A percentile compares a stretch with the other conserved stretches of the same genome.
phyloP scores from a whole-genome alignment of 2,797 vertebrate genomes.

The Sebastes baramenuke region DNA sequence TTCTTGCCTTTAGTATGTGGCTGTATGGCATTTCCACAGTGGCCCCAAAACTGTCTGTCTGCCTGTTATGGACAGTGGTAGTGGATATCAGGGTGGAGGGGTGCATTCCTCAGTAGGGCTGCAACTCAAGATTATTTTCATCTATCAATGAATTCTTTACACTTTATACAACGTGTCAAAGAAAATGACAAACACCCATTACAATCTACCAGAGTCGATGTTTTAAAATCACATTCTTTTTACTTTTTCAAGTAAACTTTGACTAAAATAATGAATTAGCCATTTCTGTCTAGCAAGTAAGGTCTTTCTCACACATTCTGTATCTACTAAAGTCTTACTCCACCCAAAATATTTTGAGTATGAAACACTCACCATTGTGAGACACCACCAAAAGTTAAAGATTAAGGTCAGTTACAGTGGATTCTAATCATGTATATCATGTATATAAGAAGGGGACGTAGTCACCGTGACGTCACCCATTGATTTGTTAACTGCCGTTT shows the following conservation, averaged over 20 bases:
- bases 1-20: constrained; percentile 62
- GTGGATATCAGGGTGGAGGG: constrained; percentile 44
- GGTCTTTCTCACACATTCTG: not conserved
- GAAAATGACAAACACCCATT: not conserved
- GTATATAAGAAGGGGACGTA: too few species aligned
- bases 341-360: not conserved
- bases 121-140: not conserved
- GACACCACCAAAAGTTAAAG: not conserved
- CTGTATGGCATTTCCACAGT: constrained; percentile 55
- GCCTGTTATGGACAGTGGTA: not conserved
- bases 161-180: not conserved
- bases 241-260: not conserved
- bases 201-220: not conserved
- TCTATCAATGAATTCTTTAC: not conserved
- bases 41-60: constrained; percentile 39
- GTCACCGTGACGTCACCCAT: too few species aligned
- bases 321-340: not conserved
- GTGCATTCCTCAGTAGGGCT: constrained; percentile 40
- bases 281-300: not conserved
- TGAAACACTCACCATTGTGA: not conserved
- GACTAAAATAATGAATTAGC: not conserved
- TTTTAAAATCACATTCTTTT: not conserved
- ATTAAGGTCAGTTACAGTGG: not conserved
- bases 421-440: not conserved
- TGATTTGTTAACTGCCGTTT: too few species aligned